These are phyloP conservation scores for Poeciliopsis paucimaculata DNA, from an alignment of 2,797 vertebrate genomes.

Conservation along the genomic window DNA sequence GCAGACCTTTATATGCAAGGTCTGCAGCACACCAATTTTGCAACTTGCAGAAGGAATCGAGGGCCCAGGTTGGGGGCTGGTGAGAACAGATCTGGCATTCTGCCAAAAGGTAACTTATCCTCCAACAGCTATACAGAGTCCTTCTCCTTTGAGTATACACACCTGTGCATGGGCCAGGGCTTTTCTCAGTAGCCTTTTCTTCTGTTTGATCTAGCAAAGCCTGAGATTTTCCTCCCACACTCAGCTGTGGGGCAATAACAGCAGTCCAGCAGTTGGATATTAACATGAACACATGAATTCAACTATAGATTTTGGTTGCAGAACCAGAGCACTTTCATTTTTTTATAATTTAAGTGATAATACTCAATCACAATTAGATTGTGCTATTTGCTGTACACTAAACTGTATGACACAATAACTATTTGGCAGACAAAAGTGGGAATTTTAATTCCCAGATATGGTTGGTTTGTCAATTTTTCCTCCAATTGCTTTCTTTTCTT, in stretches of 20 bases:
- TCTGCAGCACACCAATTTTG: conserved; percentile 34
- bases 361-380: not conserved
- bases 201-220: conserved; percentile 50
- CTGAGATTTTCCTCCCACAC: conserved; percentile 22
- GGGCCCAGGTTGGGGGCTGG: conserved; percentile 19
- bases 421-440: not conserved
- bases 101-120: conserved; percentile 45
- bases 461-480: not conserved
- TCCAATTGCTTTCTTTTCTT: not conserved
- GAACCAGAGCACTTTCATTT: not conserved
- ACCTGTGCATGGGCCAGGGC: conserved; percentile 57
- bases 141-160: conserved; percentile 51
- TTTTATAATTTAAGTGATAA: not conserved
- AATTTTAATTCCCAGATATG: not conserved
- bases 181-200: conserved; percentile 36
- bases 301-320: not conserved
- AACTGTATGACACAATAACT: not conserved
- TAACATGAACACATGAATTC: conserved; percentile 23
- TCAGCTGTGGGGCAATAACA: conserved; percentile 23
- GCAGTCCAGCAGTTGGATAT: conserved; percentile 22
- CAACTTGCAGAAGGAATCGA: conserved; percentile 48
- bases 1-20: conserved; percentile 18
- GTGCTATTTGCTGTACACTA: not conserved
- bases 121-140: conserved; percentile 17
- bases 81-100: conserved; percentile 52